Evolutionary conservation across 92 coral and sea anemone genomes (phyloP), one percentile per base, ranked within the genome.

Genomic region (Phenganax subtilis): DNA sequence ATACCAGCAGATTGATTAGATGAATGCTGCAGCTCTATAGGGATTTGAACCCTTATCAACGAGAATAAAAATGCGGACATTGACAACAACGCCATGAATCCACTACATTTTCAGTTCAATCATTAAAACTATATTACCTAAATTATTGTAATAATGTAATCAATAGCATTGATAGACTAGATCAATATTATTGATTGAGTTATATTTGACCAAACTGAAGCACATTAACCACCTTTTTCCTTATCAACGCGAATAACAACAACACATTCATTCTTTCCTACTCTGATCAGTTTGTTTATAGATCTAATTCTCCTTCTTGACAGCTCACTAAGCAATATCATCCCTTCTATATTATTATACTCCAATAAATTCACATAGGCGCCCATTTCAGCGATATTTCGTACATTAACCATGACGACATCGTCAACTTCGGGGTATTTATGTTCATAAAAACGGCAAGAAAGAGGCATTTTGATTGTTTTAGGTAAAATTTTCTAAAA

Each of bases 381-480:
- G 25, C 99, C 99, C 99, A 96, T 96, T 89, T 96, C 99, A 14
- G 99, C 99, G 81, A 96, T 96, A 77, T 97, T 96, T 55, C 99
- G 92, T 17, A 96, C 97, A 84, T 96, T 96, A 9, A 96, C 99
- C 99, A 96, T 96, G 31, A 96, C 99, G 29, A 96, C 99, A 90
- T 96, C 99, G 84, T 96, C 99, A 20, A 96, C 90, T 90, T 96
- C 99, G 61, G 99, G 99, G 76, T 90, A 96, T 81, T 85, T 85
- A 77, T 92, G 97, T 81, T 96, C 86, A 87, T 96, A 96, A 85
- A 85, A 96, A 79, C 99, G 86, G 87, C 99, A 96, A 74, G 85
- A 84, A 25, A 91, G 88, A 61, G 96, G 97, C 97, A 93, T 93
- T 77, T 77, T 77, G 68, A 76, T 25, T 0, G 30, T 25, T 20